Evolutionary conservation across 2,113 vertebrate species (phyloP), one percentile per base, ranked within the genome.

Genomic region (Syngnathoides biaculeatus): DNA sequence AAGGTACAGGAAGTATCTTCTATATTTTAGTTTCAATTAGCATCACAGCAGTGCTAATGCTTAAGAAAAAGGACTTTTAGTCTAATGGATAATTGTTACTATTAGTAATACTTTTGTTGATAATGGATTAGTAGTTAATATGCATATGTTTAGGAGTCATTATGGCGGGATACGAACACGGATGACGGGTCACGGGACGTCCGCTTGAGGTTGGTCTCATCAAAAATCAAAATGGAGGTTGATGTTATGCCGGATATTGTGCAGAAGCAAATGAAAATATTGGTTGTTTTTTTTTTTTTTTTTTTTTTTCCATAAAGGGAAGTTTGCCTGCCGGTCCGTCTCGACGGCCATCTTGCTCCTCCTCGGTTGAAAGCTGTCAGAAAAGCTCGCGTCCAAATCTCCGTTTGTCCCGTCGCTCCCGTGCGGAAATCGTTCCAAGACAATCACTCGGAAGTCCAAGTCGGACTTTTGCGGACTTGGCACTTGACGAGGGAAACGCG

Each of bases 401-500:
- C 45, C 45, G 15, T 47, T 47, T 47, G 48, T 52, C 20, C 48
- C 20, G 11, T 52, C 20, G 5, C 48, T 52, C 11, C 19, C 20
- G 48, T 10, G n/a, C 48, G 9, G 48, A 15, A 58, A 58, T 35
- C 10, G 17, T 59, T 59, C 9, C 17, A 38, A 43, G 40, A 43
- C 40, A 43, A 62, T 26, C 30, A 20, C 19, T 52, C 20, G 8
- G 19, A 22, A 30, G 55, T 19, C 55, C 26, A 2, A 30, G 14
- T 43, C 22, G 13, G 39, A 24, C 7, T 62, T 43, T 43, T 26
- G 13, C 19, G 48, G 90, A 90, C 90, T 94, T 96, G 95, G 95
- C 95, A 96, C 94, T 96, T 95, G 93, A 95, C 93, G 95, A 93
- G 79, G 79, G 73, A 82, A 68, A 80, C 73, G 58, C 50, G 64